These are phyloP conservation scores for Matsumurasca onukii DNA, from an alignment of 1,140 invertebrate species.

Conservation along the genomic window DNA sequence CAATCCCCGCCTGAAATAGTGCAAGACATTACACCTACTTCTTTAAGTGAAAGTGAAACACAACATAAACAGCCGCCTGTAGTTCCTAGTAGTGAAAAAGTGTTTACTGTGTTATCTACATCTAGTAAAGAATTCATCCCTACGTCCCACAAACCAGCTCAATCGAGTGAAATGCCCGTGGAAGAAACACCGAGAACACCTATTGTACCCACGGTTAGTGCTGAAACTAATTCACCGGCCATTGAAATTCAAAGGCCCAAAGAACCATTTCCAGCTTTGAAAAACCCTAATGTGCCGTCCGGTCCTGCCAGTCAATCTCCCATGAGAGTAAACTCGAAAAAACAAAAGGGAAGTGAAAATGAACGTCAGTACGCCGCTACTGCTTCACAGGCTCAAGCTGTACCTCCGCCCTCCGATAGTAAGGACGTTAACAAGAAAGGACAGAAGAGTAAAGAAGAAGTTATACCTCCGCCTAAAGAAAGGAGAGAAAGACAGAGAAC, in stretches of 20 bases:
- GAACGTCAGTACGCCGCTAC: background rate
- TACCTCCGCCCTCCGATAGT: background rate
- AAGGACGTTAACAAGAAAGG: background rate
- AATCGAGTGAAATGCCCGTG: background rate
- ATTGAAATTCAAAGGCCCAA: background rate
- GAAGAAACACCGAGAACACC: too few relatives aligned
- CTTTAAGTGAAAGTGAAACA: conserved; percentile 9
- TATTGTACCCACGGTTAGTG: conserved; percentile 6
- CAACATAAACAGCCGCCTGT: conserved; percentile 8
- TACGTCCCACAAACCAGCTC: background rate
- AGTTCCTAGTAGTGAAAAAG: conserved; percentile 13
- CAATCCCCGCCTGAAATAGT: background rate
- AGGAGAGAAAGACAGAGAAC: background rate
- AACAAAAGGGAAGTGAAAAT: background rate
- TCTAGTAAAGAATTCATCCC: conserved; percentile 1
- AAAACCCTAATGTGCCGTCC: background rate
- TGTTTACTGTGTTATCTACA: background rate
- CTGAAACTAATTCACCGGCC: conserved; percentile 1
- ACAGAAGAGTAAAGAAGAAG: background rate
- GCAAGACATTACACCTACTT: too few relatives aligned
- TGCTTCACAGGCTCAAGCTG: background rate
- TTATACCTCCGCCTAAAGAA: conserved; percentile 7
- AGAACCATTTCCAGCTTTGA: background rate
- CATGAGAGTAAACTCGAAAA: background rate
- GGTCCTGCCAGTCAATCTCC: background rate